Base-by-base conservation (phyloP, 2,113 vertebrate species). In the Meleagris gallopavo region DNA sequence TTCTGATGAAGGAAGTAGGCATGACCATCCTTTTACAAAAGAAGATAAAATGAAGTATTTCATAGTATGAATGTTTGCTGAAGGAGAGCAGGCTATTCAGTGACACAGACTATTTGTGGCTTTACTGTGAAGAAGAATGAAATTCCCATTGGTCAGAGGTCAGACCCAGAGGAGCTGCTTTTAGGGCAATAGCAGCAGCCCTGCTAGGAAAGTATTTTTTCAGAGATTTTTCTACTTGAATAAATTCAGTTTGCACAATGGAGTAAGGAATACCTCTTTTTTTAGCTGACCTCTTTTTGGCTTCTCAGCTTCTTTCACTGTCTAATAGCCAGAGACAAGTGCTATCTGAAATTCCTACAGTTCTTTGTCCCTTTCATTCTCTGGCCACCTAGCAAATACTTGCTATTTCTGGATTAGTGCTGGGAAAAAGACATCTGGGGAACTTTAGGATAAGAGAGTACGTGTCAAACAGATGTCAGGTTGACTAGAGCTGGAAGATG, bases 261-360 rank as follows among this genome's bases (percentile, higher is more conserved):
- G 79, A 91, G 84, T 85, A 89, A 94, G 78, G 88, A 94, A 58
- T 89, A 67, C n/a, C 71, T 93, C 69, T 94, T 93, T 96, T 95
- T 94, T 93, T 57, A 93, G 46, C 83, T 96, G 95, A 97, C 94
- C 90, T 95, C 86, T 85, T 97, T 93, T 79, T 96, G 90, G 76
- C 91, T 92, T 93, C 77, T 96, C 91, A 88, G 83, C 86, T 94
- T 90, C 88, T 88, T 95, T 77, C 64, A 43, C 89, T 93, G 67
- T 94, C 87, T 97, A 22, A 82, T 71, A 94, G 86, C 60, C 57
- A 90, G 92, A 94, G 86, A 95, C 83, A 88, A 89, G 55, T 38
- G 52, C 67, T 86, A 46, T 93, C 95, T 88, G 88, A 67, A 93
- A 92, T 92, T 89, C 93, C 81, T 82, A 88, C 84, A 91, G 78